Conservation (phyloP, 2,888 invertebrate species). For the Masnerella sp. region DNA sequence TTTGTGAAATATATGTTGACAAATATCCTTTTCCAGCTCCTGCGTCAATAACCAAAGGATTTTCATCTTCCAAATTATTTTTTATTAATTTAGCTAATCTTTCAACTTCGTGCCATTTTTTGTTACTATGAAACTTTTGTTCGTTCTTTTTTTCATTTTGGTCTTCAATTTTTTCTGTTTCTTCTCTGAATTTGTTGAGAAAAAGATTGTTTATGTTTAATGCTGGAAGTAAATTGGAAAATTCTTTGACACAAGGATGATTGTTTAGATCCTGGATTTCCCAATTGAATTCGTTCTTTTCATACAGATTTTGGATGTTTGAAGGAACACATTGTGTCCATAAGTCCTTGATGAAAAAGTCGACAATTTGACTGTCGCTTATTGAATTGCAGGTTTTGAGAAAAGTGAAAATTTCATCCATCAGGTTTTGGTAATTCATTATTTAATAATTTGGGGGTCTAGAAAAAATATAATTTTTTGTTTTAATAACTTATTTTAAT, state of each 20-base stretch:
- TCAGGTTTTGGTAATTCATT: constrained; percentile 40
- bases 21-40: constrained; percentile 95
- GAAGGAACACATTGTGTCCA: constrained; percentile 82
- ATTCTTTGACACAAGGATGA: constrained; percentile 35
- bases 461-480: too few relatives aligned
- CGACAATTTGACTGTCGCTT: constrained; percentile 76
- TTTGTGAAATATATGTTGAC: constrained; percentile 82
- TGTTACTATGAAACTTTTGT: constrained; percentile 75
- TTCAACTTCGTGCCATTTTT: constrained; percentile 87
- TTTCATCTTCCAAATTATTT: constrained; percentile 59
- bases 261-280: constrained; percentile 2
- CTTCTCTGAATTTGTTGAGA: background rate
- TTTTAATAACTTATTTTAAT: too few relatives aligned
- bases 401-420: constrained; percentile 35
- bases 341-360: constrained; percentile 83
- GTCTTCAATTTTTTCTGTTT: background rate
- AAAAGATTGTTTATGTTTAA: constrained; percentile 6
- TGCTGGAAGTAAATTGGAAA: constrained; percentile 11
- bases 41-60: constrained; percentile 82
- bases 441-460: too few relatives aligned
- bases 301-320: constrained; percentile 79
- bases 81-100: constrained; percentile 66
- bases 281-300: constrained; percentile 62
- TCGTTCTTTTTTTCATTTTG: background rate
- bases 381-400: constrained; percentile 31